Percentiles rank a stretch among this genome's conserved stretches.
Evolutionary conservation across 2,888 invertebrate species (phyloP).

Genomic region (Ochropleura plecta): DNA sequence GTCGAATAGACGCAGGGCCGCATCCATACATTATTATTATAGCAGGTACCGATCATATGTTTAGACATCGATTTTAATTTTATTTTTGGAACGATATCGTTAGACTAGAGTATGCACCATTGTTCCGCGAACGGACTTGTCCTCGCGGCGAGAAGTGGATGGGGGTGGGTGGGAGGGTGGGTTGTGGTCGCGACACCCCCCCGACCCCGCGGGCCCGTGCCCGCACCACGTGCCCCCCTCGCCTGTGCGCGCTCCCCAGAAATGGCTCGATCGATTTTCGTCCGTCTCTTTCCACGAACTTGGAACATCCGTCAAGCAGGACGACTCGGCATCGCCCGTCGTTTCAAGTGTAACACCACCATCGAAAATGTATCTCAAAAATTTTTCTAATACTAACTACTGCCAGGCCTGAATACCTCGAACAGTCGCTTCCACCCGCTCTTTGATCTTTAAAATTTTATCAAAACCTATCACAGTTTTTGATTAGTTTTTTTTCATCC

Average conservation of each 20-base stretch:
- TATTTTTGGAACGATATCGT: slow-evolving; percentile 81
- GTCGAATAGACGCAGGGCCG: slow-evolving; percentile 90
- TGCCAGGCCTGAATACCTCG: slow-evolving; percentile 65
- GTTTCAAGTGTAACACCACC: slow-evolving; percentile 64
- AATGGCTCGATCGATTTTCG: slow-evolving; percentile 67
- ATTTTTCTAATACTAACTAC: slow-evolving; percentile 80
- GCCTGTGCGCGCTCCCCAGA: slow-evolving; percentile 67
- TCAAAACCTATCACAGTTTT: slow-evolving; percentile 91
- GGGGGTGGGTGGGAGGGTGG: slow-evolving; percentile 58
- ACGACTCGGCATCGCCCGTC: slow-evolving; percentile 61
- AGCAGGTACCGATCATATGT: slow-evolving; percentile 89
- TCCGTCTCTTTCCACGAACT: slow-evolving; percentile 54
- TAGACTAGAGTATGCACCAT: slow-evolving; percentile 87
- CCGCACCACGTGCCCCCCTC: slow-evolving; percentile 65
- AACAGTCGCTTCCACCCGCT: slow-evolving; percentile 67
- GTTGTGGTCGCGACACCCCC: slow-evolving; percentile 62
- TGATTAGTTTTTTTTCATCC: slow-evolving; percentile 89
- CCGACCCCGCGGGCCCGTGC: slow-evolving; percentile 69
- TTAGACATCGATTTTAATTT: slow-evolving; percentile 78
- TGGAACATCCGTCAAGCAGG: slow-evolving; percentile 61
- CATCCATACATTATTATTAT: slow-evolving; percentile 89
- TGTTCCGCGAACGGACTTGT: slow-evolving; percentile 82
- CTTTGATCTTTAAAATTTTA: slow-evolving; percentile 88
- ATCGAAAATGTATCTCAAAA: slow-evolving; percentile 84
- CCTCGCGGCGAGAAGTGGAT: slow-evolving; percentile 64